A percentile compares a stretch with the other conserved stretches of the same genome.
phyloP scores from a whole-genome alignment of 2,888 invertebrate genomes.

The Strigamia crassipes region DNA sequence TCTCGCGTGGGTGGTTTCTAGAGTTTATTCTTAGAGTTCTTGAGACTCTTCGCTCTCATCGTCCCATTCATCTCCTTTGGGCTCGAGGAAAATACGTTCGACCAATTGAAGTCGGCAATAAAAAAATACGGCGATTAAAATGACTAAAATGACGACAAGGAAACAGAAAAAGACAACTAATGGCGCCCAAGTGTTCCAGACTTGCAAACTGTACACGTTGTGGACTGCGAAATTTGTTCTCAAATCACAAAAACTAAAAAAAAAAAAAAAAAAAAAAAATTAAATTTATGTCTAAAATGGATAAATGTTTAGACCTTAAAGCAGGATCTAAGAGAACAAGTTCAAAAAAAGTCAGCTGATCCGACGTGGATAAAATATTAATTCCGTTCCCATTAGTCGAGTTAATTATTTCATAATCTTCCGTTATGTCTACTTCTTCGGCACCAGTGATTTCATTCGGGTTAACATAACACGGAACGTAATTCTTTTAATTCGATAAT shows the following conservation, averaged over 20 bases:
- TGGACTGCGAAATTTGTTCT: conserved; percentile 26
- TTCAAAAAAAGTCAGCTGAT: conserved; percentile 4
- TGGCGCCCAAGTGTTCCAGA: background rate
- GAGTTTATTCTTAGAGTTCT: conserved; percentile 4
- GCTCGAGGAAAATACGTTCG: background rate
- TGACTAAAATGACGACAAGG: background rate
- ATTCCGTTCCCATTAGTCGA: conserved; percentile 2
- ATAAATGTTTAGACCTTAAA: background rate
- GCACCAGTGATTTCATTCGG: background rate
- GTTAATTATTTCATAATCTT: conserved; percentile 25
- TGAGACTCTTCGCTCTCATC: background rate
- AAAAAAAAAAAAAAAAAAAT: background rate
- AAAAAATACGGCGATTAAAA: background rate
- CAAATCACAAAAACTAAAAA: conserved; percentile 17
- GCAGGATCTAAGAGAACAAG: conserved; percentile 2
- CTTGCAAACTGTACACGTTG: conserved; percentile 16
- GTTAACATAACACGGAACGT: conserved; percentile 6
- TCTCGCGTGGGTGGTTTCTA: background rate
- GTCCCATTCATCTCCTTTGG: conserved; percentile 24
- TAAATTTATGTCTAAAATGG: too few species aligned
- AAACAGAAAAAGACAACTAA: conserved; percentile 10
- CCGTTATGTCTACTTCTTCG: background rate
- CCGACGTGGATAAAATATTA: background rate
- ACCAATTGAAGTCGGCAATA: conserved; percentile 19
- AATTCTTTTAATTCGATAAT: background rate